Evolutionary conservation across 2,113 vertebrate genomes (phyloP), one percentile per base, ranked within the genome.

Genomic region (Lepus americanus): DNA sequence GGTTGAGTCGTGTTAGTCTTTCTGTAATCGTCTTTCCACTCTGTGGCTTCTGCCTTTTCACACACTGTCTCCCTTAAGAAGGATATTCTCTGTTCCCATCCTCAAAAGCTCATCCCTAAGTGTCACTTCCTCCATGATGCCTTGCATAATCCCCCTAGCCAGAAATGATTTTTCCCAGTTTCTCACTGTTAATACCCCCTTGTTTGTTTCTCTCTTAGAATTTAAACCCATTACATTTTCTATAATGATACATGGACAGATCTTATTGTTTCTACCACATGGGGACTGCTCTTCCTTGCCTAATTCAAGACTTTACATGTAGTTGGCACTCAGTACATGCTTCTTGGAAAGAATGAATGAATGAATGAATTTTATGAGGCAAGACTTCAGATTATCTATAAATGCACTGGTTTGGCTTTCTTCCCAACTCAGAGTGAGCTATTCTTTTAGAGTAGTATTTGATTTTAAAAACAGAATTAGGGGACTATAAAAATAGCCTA

Each of bases 401-500:
- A 95, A 94, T 96, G 90, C 67, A 59, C 39, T 87, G 72, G 63
- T 76, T 95, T 96, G 95, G 92, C 97, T 93, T 94, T 94, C 76
- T 96, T 87, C 86, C 90, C 76, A 90, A 85, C 51, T 92, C 94
- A 83, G 74, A 96, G 77, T 77, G 89, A 96, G 39, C 70, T 87
- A 84, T 94, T 87, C 51, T 93, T 97, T 87, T 94, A 94, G 93
- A 96, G 86, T 94, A 93, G 49, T 39, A 94, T 61, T 92, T 90
- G 93, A 55, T 98, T 97, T 98, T 87, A 97, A 97, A 98, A 98
- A 97, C 89, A 96, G 94, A 96, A 97, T 97, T 97, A 95, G 53
- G 49, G 25, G 66, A 93, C 93, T 95, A 78, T 96, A 96, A 97
- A 98, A 98, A 97, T 94, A 97, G 93, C 90, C 96, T 97, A 90